phyloP scores from a whole-genome alignment of 1,140 invertebrate genomes.

The Ips nitidus region DNA sequence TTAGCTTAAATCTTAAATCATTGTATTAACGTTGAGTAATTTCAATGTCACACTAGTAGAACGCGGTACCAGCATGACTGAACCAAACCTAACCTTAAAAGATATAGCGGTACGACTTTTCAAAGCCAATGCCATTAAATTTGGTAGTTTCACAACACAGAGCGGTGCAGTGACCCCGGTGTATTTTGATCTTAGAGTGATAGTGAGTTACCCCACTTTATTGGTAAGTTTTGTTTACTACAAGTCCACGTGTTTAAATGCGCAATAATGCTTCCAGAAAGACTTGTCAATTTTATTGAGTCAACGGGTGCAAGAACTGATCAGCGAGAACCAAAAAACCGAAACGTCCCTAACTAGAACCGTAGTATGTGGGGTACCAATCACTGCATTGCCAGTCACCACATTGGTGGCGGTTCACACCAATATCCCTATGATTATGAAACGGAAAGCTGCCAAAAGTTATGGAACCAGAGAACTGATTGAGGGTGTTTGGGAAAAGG shows the following conservation, averaged over 20 bases:
- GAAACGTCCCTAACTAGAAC: background rate
- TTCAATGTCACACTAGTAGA: too few species aligned
- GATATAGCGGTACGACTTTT: conserved; percentile 13
- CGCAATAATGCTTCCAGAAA: background rate
- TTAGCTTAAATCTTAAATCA: too few species aligned
- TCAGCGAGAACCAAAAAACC: background rate
- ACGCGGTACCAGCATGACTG: background rate
- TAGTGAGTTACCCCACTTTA: conserved; percentile 83
- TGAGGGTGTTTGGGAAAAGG: conserved; percentile 81
- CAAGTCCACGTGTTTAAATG: background rate
- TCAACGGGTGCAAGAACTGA: background rate
- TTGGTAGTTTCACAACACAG: conserved; percentile 90
- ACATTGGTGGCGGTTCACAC: conserved; percentile 75
- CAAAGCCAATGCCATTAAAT: conserved; percentile 71
- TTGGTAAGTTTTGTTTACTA: conserved; percentile 64
- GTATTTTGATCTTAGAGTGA: conserved; percentile 90
- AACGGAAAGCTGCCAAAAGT: conserved; percentile 85
- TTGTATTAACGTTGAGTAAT: too few species aligned
- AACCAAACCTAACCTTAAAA: conserved; percentile 1
- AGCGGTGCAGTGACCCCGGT: conserved; percentile 88
- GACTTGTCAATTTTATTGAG: conserved; percentile 59
- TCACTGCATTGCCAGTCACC: conserved; percentile 96
- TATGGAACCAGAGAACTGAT: conserved; percentile 97
- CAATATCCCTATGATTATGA: conserved; percentile 84
- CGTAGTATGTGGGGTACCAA: conserved; percentile 93